Evolutionary conservation across 2,113 vertebrate species (phyloP), one percentile per base, ranked within the genome.

Genomic region (Podiceps cristatus): DNA sequence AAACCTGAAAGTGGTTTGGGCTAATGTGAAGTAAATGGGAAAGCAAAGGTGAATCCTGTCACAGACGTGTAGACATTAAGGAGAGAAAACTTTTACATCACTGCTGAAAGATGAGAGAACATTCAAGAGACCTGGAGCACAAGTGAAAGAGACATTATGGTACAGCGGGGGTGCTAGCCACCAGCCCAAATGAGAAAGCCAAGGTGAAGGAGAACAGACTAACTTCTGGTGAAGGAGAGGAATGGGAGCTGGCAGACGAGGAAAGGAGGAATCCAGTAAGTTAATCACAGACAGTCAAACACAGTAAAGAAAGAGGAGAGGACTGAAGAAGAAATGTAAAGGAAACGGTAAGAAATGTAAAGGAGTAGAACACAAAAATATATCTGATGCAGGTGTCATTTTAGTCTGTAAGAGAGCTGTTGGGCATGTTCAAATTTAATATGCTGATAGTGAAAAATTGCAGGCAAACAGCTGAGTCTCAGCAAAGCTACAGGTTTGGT

Each of bases 231-330:
- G 44, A 62, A 49, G 45, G 35, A 64, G 12, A 81, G 13, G 49
- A 72, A 45, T 37, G 17, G 47, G 63, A 89, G 8, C 16, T 84
- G 60, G 17, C 10, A 19, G 29, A 42, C 20, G 71, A 67, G 10
- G 5, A 82, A 78, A 77, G 17, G 10, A 64, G 18, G 27, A 95
- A 60, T 75, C 20, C 5, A 28, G 15, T 7, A 53, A 15, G 15
- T 31, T 60, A 40, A 35, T 44, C 15, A 37, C 0, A 3, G 29
- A 4, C 10, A 82, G 10, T 8, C 6, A 50, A 69, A 22, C 13
- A 45, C 66, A 71, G 14, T 31, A 59, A 71, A 91, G 28, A 68
- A 31, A 62, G 18, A 55, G 3, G 25, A 59, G 15, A 62, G 17
- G 27, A 73, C 16, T 80, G 28, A 76, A 33, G 59, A 69, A 72